A percentile compares a stretch with the other conserved stretches of the same genome.
Conservation (phyloP, 1,140 invertebrate genomes). For the Drosophila burlai region DNA sequence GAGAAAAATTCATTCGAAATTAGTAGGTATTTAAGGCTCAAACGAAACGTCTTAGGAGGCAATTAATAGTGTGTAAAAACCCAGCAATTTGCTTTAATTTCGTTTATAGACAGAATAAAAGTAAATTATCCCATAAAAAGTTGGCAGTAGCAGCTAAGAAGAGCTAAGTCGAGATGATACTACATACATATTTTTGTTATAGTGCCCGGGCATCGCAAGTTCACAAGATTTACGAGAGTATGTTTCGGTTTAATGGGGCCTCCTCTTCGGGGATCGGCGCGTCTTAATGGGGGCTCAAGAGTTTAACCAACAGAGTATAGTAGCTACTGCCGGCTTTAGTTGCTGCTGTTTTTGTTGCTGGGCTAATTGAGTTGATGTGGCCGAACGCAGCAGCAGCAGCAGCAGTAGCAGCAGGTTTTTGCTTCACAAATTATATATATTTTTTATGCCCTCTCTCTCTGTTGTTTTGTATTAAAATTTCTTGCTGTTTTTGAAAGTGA, state of each 20-base stretch:
- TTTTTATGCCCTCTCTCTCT: constrained; percentile 38
- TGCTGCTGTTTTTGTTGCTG: constrained; percentile 34
- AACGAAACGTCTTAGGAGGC: constrained; percentile 8
- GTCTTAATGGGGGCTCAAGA: constrained; percentile 42
- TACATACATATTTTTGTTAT: constrained; percentile 18
- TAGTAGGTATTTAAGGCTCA: constrained; percentile 4
- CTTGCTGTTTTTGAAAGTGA: constrained; percentile 74
- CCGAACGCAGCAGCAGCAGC: constrained; percentile 27
- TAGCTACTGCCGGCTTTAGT: constrained; percentile 9
- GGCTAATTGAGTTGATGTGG: constrained; percentile 48
- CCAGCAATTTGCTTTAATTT: constrained; percentile 44
- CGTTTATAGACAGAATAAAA: constrained; percentile 41
- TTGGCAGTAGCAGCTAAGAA: not conserved
- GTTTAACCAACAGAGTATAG: constrained; percentile 30
- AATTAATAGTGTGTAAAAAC: constrained; percentile 47
- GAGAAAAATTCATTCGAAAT: constrained; percentile 38
- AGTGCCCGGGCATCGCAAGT: constrained; percentile 13
- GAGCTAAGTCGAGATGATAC: constrained; percentile 17
- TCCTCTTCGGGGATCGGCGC: not conserved
- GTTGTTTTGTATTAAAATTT: constrained; percentile 51
- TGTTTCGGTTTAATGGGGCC: constrained; percentile 32
- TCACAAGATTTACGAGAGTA: constrained; percentile 42
- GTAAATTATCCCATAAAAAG: constrained; percentile 38
- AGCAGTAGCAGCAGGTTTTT: constrained; percentile 41
- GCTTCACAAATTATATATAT: constrained; percentile 52